Evolutionary conservation across 2,888 invertebrate genomes (phyloP), one percentile per base, ranked within the genome.

Genomic region (Drosophila monieri): DNA sequence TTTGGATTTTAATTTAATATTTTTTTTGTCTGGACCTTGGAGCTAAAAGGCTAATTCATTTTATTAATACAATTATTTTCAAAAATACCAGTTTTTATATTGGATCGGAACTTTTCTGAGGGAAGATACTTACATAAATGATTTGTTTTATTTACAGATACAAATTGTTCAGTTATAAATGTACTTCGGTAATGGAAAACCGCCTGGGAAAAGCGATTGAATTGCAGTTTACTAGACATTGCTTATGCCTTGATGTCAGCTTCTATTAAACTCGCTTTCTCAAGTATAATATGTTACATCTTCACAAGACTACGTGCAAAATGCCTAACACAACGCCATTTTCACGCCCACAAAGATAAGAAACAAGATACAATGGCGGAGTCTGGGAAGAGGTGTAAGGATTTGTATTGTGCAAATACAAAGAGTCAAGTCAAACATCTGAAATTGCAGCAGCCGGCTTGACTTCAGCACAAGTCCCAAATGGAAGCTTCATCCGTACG

Each of bases 231-330:
- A 60, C 54, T 48, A 43, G 49, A 18, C 35, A 49, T 52, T 41
- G 3, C 39, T 25, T 46, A 37, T 51, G 59, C 48, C 15, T 52
- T 57, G 41, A 21, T 60, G 44, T 70, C 58, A 51, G 66, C 44
- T 43, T 55, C 67, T 41, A 84, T 80, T 58, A 74, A 84, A 74
- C 86, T 86, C 60, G 57, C 47, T 58, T 83, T 77, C 67, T 77
- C 59, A 70, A 79, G 52, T 58, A 53, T 41, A 8, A 15, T 41
- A 8, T 41, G 39, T 41, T 18, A 9, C 44, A 57, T 56, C 53
- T 58, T 64, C 61, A 65, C 30, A 41, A 59, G 71, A 64, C 66
- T 74, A 72, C 59, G 80, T 80, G 84, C 67, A 14, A 83, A 77
- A 77, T 74, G 66, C 51, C 48, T 35, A 48, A 30, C 74, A 69